Percentiles rank a stretch among this genome's conserved stretches.
Evolutionary conservation across 1,140 invertebrate genomes (phyloP).

Genomic region (Potamilus streckersoni): DNA sequence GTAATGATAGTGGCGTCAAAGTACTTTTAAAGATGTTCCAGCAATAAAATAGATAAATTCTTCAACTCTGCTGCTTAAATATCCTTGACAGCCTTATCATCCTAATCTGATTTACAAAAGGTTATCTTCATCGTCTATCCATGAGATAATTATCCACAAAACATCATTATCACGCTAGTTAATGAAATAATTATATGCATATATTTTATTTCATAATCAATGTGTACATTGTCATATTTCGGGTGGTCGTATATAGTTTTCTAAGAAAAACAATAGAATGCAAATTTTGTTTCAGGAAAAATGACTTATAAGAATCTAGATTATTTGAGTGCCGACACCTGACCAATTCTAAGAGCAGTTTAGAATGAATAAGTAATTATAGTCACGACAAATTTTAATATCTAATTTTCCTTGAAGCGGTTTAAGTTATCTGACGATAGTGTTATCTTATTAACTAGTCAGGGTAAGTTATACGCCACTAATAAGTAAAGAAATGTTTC

Average conservation of each 20-base stretch:
- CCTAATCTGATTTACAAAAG: conserved; percentile 1
- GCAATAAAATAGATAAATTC: not conserved
- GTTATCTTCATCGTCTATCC: not conserved
- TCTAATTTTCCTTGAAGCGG: too few relatives aligned
- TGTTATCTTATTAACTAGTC: too few relatives aligned
- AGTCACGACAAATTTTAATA: too few relatives aligned
- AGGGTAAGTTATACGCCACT: too few relatives aligned
- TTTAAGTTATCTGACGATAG: too few relatives aligned
- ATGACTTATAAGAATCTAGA: conserved; percentile 19
- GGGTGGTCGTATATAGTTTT: not conserved
- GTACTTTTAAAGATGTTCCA: not conserved
- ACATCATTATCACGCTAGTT: not conserved
- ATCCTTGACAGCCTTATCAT: not conserved
- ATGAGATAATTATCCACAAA: not conserved
- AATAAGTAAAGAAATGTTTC: too few relatives aligned
- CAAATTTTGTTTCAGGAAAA: conserved; percentile 63
- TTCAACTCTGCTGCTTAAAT: not conserved
- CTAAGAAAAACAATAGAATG: not conserved
- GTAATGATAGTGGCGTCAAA: too few relatives aligned
- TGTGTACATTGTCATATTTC: not conserved
- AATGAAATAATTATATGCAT: not conserved
- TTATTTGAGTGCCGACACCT: too few relatives aligned
- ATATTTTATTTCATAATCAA: not conserved
- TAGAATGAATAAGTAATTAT: too few relatives aligned
- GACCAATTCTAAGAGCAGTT: too few relatives aligned